These are phyloP conservation scores for Drosophila aldrichi DNA, from an alignment of 2,888 invertebrate genomes.

Conservation along the genomic window DNA sequence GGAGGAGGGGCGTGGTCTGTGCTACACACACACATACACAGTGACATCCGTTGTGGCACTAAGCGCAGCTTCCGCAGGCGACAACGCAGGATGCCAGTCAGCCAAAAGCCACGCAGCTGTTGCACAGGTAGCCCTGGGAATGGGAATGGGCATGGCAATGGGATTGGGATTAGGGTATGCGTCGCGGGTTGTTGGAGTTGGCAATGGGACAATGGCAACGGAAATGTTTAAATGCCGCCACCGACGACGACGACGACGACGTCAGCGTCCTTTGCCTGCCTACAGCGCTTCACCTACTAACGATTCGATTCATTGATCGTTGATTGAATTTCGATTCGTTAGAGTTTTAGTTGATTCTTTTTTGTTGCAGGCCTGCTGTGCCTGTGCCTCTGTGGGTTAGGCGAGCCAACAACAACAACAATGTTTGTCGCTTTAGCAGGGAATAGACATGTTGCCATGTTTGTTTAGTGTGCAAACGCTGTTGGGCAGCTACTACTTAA, in stretches of 20 bases:
- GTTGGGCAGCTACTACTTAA: slow-evolving; percentile 70
- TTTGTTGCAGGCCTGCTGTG: slow-evolving; percentile 10
- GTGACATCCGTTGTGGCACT: slow-evolving; percentile 70
- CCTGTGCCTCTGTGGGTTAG: background rate
- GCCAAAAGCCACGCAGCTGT: slow-evolving; percentile 31
- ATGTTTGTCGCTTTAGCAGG: slow-evolving; percentile 53
- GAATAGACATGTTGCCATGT: slow-evolving; percentile 77
- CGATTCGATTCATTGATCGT: slow-evolving; percentile 74
- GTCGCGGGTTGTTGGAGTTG: background rate
- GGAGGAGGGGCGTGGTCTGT: background rate
- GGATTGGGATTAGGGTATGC: background rate
- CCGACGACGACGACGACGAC: background rate
- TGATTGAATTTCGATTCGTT: slow-evolving; percentile 79
- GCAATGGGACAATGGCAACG: slow-evolving; percentile 60
- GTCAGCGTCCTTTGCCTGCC: slow-evolving; percentile 2
- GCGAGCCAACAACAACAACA: slow-evolving; percentile 31
- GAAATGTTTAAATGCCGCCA: slow-evolving; percentile 80
- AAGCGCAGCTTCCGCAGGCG: slow-evolving; percentile 71
- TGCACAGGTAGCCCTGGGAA: slow-evolving; percentile 50
- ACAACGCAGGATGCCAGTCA: slow-evolving; percentile 50
- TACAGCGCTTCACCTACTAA: slow-evolving; percentile 6
- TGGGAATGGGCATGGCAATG: slow-evolving; percentile 27
- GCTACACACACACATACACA: slow-evolving; percentile 12
- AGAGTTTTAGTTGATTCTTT: slow-evolving; percentile 20
- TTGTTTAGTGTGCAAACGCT: slow-evolving; percentile 59